Percentiles rank a stretch among this genome's conserved stretches.
phyloP scores from a whole-genome alignment of 2,797 vertebrate species.

The Pseudochirops cupreus region DNA sequence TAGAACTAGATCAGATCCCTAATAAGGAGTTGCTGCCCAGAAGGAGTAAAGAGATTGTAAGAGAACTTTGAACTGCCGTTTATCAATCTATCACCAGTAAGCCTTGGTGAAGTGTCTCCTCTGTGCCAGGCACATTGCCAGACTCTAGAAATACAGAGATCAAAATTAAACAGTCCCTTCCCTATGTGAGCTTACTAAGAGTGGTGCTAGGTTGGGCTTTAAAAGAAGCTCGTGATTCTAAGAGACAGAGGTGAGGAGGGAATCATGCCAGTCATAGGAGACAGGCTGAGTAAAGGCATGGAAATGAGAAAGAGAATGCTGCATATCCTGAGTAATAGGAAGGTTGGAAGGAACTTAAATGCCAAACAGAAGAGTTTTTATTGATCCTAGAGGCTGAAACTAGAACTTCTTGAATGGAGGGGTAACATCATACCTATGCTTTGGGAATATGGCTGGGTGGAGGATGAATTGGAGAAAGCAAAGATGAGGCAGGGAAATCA shows the following conservation, averaged over 20 bases:
- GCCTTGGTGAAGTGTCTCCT: background rate
- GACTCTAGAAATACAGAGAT: background rate
- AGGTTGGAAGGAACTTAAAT: no score
- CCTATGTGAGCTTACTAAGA: background rate
- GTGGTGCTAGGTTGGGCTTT: background rate
- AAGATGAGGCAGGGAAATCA: background rate
- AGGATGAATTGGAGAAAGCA: slow-evolving; percentile 4
- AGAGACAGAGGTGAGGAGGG: slow-evolving; percentile 12
- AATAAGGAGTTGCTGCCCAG: background rate
- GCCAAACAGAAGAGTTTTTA: no score
- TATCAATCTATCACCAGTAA: background rate
- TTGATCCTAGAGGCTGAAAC: no score
- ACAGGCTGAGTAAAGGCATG: slow-evolving; percentile 20
- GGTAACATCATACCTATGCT: slow-evolving; percentile 1
- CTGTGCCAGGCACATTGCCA: background rate
- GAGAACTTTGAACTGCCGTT: background rate
- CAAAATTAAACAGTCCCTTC: background rate
- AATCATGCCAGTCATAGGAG: slow-evolving; percentile 30
- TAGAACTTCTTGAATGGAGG: no score
- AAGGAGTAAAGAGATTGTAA: background rate
- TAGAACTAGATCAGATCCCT: background rate
- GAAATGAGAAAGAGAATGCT: background rate
- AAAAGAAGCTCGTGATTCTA: background rate
- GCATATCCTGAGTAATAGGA: no score
- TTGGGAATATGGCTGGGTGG: slow-evolving; percentile 8